Evolutionary conservation across 2,888 invertebrate species (phyloP), one percentile per base, ranked within the genome.

Genomic region (Amphipoea lucens): DNA sequence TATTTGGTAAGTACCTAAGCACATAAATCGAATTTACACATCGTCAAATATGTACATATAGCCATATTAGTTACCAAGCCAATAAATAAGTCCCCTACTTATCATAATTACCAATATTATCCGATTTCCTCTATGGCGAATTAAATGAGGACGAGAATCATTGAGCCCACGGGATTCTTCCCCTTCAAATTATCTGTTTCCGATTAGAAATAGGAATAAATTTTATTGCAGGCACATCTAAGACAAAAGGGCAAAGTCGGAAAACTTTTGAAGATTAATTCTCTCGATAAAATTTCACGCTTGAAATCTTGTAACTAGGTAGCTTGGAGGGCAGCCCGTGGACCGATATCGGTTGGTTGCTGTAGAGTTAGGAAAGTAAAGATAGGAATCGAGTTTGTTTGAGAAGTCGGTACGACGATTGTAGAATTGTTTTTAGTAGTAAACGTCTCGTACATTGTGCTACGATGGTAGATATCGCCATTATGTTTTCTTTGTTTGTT

Each of bases 281-380:
- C 95, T 93, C 92, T 91, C 93, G 96, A 96, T 96, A 96, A 96
- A 96, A 96, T 96, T 96, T 96, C 95, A 95, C 96, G 95, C 94
- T 94, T 93, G 93, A 94, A 93, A 91, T 93, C 90, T 91, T 94
- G 91, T 93, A 93, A 94, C 94, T 94, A 94, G 94, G 87, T 87
- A 85, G 93, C 94, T 92, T 86, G 86, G 91, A 92, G 93, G 93
- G 92, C 92, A 91, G 84, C 86, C 91, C 90, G 90, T 87, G 90
- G 91, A 91, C 93, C 92, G 93, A 93, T 94, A 95, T 93, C 92
- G 90, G 90, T 88, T 86, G 90, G 88, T 82, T 45, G 68, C 17
- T 85, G 86, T 88, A 94, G 95, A 93, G 83, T 72, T 92, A 87
- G 29, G 70, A 87, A 82, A 3, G 23, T 45, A 14, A 88, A 91